These are phyloP conservation scores for Lycaon pictus DNA, from an alignment of 2,113 vertebrate species.

Conservation along the genomic window DNA sequence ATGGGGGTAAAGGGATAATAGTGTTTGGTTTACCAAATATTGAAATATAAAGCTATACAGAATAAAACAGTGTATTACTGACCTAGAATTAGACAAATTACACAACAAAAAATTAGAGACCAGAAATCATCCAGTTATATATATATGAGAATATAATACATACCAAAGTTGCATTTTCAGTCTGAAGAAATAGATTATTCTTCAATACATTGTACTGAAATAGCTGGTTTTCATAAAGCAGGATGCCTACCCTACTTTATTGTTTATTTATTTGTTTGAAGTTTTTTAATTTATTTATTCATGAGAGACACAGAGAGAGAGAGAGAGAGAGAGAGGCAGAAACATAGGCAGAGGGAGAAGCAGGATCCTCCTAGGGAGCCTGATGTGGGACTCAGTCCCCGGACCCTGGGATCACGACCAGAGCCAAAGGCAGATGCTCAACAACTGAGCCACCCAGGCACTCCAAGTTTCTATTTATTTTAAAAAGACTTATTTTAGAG, in stretches of 20 bases:
- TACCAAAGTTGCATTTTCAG: constrained; percentile 17
- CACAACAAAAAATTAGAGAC: background rate
- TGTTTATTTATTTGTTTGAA: too few species aligned
- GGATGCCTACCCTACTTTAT: background rate
- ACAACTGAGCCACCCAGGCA: too few species aligned
- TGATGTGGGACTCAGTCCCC: too few species aligned
- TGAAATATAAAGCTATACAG: constrained; percentile 47
- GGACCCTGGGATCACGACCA: too few species aligned
- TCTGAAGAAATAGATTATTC: constrained; percentile 10
- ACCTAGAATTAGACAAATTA: constrained; percentile 8
- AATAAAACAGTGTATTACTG: background rate
- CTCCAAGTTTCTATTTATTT: constrained; percentile 1
- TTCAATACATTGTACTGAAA: background rate
- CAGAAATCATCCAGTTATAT: constrained; percentile 19
- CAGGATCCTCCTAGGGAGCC: too few species aligned
- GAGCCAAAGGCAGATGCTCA: too few species aligned
- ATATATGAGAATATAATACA: background rate
- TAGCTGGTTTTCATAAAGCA: constrained; percentile 47
- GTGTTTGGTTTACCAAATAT: background rate
- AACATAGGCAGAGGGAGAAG: too few species aligned
- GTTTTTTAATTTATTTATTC: too few species aligned
- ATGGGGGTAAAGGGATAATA: background rate
- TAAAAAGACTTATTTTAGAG: background rate
- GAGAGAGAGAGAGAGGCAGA: too few species aligned
- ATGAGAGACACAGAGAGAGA: too few species aligned